These are phyloP conservation scores for Diplolepis rosae DNA, from an alignment of 2,888 invertebrate genomes.

Conservation along the genomic window DNA sequence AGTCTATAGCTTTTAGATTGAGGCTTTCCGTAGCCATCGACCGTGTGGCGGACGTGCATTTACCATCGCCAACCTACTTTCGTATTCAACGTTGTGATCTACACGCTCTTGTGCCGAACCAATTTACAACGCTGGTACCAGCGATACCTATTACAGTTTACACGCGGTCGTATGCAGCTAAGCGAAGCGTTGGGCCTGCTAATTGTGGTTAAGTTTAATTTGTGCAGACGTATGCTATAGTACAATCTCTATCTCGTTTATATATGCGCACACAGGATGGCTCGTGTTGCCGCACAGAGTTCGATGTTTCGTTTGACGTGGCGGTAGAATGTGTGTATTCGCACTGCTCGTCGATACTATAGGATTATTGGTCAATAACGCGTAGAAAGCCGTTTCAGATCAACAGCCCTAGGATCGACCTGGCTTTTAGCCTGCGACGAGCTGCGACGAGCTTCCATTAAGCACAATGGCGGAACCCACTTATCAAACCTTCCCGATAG, in stretches of 20 bases:
- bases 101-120: slow-evolving; percentile 14
- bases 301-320: slow-evolving; percentile 50
- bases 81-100: slow-evolving; percentile 53
- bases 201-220: slow-evolving; percentile 67
- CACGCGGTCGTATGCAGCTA: slow-evolving; percentile 56
- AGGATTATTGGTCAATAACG: slow-evolving; percentile 51
- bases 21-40: slow-evolving; percentile 39
- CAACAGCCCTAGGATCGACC: slow-evolving; percentile 20
- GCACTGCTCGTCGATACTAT: slow-evolving; percentile 43
- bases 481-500: slow-evolving; percentile 60
- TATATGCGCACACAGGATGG: not conserved
- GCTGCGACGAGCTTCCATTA: slow-evolving; percentile 41
- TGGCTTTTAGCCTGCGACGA: slow-evolving; percentile 28
- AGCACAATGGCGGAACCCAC: slow-evolving; percentile 47
- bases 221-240: slow-evolving; percentile 46
- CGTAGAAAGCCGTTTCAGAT: slow-evolving; percentile 17
- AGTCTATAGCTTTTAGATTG: slow-evolving; percentile 39
- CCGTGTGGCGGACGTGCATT: slow-evolving; percentile 49
- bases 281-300: not conserved
- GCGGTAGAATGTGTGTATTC: slow-evolving; percentile 16
- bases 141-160: slow-evolving; percentile 59
- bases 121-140: not conserved
- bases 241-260: not conserved
- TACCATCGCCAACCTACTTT: slow-evolving; percentile 54
- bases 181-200: slow-evolving; percentile 54